A percentile compares a stretch with the other conserved stretches of the same genome.
Conservation (phyloP, 1,140 invertebrate species). For the Forficula auricularia region DNA sequence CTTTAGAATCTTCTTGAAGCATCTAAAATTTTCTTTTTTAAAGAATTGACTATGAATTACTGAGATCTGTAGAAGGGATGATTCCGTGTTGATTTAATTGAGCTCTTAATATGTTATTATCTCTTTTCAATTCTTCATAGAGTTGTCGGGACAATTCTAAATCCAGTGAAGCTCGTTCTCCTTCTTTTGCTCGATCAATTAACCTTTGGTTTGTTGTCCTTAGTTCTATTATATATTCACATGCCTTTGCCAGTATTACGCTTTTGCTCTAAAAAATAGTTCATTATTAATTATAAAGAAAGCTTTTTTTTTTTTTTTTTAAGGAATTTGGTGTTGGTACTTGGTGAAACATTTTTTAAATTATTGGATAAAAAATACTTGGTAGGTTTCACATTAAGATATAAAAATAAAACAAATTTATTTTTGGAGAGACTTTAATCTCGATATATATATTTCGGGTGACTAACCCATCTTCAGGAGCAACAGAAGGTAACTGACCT, state of each 20-base stretch:
- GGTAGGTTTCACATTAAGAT: background rate
- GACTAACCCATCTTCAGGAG: too few relatives aligned
- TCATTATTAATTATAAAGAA: too few relatives aligned
- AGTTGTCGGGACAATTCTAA: constrained; percentile 35
- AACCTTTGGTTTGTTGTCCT: constrained; percentile 54
- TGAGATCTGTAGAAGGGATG: constrained; percentile 1
- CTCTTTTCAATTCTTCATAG: constrained; percentile 38
- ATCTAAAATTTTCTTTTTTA: too few relatives aligned
- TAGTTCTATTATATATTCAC: constrained; percentile 83
- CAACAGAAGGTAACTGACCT: too few relatives aligned
- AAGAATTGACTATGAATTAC: background rate
- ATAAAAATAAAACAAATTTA: too few relatives aligned
- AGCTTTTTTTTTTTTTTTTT: too few relatives aligned
- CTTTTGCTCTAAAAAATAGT: constrained; percentile 68
- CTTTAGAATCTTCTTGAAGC: too few relatives aligned
- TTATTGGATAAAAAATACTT: background rate
- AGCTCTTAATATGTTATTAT: constrained; percentile 36
- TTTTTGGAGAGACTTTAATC: too few relatives aligned
- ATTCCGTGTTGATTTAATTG: constrained; percentile 23
- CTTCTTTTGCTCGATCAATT: constrained; percentile 38
- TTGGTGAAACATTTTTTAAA: background rate
- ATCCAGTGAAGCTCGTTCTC: constrained; percentile 39
- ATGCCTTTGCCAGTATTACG: constrained; percentile 86
- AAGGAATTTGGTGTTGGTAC: too few relatives aligned
- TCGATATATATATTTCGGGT: too few relatives aligned